Evolutionary conservation across 2,113 vertebrate genomes (phyloP).

Genomic region (Dinomys branickii): DNA sequence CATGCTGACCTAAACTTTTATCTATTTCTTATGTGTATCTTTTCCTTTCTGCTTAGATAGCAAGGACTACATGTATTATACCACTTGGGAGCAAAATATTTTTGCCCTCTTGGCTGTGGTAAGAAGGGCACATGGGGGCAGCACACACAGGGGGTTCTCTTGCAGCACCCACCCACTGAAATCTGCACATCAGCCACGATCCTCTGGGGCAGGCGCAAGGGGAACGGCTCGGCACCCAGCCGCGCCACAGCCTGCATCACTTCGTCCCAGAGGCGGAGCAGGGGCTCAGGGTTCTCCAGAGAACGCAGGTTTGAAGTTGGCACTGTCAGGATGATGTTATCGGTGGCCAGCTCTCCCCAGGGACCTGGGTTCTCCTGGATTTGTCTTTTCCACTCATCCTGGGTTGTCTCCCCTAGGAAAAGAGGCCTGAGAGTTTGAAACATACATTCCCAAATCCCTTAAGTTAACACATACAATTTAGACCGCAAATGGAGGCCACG

Average conservation of each 20-base stretch:
- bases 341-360: slow-evolving; percentile 90
- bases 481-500: background rate
- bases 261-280: slow-evolving; percentile 86
- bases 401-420: slow-evolving; percentile 81
- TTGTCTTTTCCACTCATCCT: slow-evolving; percentile 81
- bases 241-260: slow-evolving; percentile 88
- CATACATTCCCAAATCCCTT: background rate
- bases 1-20: background rate
- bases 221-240: slow-evolving; percentile 85
- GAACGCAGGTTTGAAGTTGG: slow-evolving; percentile 81
- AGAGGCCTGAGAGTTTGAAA: background rate
- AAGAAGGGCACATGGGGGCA: fast-evolving
- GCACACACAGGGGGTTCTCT: background rate
- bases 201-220: slow-evolving; percentile 89
- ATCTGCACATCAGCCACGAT: slow-evolving; percentile 91
- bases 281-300: slow-evolving; percentile 84
- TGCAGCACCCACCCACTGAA: slow-evolving; percentile 83
- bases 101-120: background rate
- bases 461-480: background rate
- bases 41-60: background rate
- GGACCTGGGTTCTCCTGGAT: slow-evolving; percentile 84
- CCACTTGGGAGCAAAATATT: background rate
- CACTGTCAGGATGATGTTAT: slow-evolving; percentile 89
- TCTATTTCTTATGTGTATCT: background rate
- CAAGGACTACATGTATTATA: background rate